phyloP scores from a whole-genome alignment of 2,113 vertebrate species.

The Canis aureus region DNA sequence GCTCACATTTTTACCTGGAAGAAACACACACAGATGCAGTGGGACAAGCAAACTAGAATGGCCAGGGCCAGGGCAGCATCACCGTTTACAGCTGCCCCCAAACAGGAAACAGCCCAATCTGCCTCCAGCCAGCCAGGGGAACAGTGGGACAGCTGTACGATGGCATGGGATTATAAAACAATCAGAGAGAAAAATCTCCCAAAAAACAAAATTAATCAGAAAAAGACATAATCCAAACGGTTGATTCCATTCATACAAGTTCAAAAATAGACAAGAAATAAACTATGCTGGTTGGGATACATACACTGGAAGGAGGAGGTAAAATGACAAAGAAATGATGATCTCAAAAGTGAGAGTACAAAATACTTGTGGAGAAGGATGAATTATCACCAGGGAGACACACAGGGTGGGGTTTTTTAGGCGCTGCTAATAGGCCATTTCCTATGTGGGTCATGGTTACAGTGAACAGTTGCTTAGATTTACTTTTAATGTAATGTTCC shows the following conservation, averaged over 20 bases:
- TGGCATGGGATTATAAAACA: not conserved
- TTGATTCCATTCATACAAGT: not conserved
- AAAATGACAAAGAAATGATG: not conserved
- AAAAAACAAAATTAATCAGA: not conserved
- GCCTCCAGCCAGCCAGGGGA: not conserved
- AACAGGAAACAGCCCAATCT: not conserved
- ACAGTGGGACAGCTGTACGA: accelerated
- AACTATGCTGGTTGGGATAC: not conserved
- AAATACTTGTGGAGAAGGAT: not conserved
- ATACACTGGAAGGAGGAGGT: not conserved
- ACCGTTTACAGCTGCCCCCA: no score
- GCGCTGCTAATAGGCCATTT: not conserved
- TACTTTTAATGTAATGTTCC: not conserved
- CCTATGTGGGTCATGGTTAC: not conserved
- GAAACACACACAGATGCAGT: not conserved
- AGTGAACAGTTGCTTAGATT: not conserved
- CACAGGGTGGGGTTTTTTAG: not conserved
- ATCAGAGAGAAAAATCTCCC: not conserved
- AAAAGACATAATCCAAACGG: not conserved
- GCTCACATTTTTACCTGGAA: not conserved
- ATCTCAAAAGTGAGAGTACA: not conserved
- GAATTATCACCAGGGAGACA: not conserved
- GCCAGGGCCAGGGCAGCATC: not conserved
- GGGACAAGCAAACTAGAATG: not conserved
- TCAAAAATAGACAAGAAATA: not conserved